Base-by-base conservation (phyloP, 1,140 invertebrate species). In the Lanistes nyassanus region DNA sequence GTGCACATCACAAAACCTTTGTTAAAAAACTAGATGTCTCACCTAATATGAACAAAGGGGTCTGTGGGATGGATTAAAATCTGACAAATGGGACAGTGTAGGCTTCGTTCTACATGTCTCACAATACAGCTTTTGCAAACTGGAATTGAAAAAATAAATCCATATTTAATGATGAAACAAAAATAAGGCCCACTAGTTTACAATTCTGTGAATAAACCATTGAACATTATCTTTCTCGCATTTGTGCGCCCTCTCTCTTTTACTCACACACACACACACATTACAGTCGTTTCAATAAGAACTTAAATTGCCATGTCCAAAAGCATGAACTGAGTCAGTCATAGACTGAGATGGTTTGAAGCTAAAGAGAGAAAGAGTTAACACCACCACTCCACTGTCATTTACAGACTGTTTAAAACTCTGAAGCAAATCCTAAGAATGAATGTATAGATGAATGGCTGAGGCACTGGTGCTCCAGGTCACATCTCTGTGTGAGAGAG, bases 71-170 rank as follows among this genome's bases (percentile, higher is more conserved):
- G 90, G 60, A 90, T 88, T 19, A 88, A 55, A 26, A 82, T 78
- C 31, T 87, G 79, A 81, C 89, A 90, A 36, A 82, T 86, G 13
- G 89, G 89, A 79, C 89, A 90, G 34, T 81, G 69, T 5, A 87
- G 66, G 74, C 74, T 81, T 58, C 80, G 80, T 62, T 89, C 85
- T 64, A 89, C 82, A 81, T 90, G 84, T 60, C 84, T 88, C n/a
- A 90, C 83, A 31, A 90, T 79, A 71, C 89, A 90, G 74, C 83
- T 88, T 75, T 89, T 90, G 79, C 89, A 90, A 81, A 90, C 84
- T 87, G 77, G 19, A 81, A 79, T 64, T 55, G 26, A 78, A 66
- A 21, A 36, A 68, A 39, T 19, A 65, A 70, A 68, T 29, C 21
- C 19, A 60, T 60, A 11, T 31, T 11, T 23, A 47, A 47, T 13